phyloP scores from a whole-genome alignment of 2,797 vertebrate species.

The Masticophis lateralis region DNA sequence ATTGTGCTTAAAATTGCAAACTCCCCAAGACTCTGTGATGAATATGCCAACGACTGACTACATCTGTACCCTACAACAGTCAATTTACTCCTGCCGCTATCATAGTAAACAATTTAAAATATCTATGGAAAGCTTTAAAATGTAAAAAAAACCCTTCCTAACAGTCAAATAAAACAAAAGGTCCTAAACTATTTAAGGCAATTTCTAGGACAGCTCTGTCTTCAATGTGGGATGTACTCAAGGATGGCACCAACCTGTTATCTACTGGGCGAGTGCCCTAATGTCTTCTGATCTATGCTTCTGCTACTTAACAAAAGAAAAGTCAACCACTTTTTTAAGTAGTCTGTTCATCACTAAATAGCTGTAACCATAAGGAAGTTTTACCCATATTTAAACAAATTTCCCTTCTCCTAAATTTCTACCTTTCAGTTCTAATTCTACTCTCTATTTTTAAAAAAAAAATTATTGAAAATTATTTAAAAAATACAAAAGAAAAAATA shows the following conservation, averaged over 20 bases:
- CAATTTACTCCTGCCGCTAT: not conserved
- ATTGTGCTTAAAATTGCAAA: not conserved
- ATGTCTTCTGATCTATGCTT: not conserved
- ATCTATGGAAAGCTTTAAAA: not conserved
- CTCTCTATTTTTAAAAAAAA: not conserved
- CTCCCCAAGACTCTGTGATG: not conserved
- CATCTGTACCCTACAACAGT: not conserved
- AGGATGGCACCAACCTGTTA: not conserved
- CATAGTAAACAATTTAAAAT: not conserved
- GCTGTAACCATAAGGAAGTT: not conserved
- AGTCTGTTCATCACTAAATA: not conserved
- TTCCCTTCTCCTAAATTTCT: not conserved
- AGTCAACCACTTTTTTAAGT: not conserved
- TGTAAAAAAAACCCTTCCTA: not conserved
- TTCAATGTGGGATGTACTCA: not conserved
- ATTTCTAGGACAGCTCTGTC: not conserved
- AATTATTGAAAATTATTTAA: no score
- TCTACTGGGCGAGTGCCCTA: not conserved
- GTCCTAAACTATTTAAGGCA: not conserved
- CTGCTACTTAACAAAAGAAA: not conserved
- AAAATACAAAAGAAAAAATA: no score
- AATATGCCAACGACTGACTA: not conserved
- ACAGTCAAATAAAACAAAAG: not conserved
- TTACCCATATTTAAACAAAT: not conserved
- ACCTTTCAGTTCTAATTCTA: not conserved